These are phyloP conservation scores for Prunella strophiata DNA, from an alignment of 2,797 vertebrate genomes.

Conservation along the genomic window DNA sequence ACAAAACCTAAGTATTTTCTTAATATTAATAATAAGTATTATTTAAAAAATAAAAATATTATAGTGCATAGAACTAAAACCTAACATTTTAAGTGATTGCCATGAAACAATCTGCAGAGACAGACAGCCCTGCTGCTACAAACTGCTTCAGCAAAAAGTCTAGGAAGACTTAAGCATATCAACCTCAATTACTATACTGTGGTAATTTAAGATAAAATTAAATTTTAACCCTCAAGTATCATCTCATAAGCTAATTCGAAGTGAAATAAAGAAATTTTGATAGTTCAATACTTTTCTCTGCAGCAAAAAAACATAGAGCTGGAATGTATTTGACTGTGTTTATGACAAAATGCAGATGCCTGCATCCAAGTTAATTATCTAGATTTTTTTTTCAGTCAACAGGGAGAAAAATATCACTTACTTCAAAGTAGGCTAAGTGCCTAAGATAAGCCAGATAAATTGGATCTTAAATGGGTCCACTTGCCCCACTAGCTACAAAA, in stretches of 20 bases:
- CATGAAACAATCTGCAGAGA: background rate
- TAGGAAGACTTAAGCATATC: background rate
- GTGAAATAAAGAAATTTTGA: slow-evolving; percentile 46
- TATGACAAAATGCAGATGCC: background rate
- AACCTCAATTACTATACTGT: background rate
- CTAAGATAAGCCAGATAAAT: background rate
- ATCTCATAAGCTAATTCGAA: slow-evolving; percentile 52
- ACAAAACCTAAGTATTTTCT: background rate
- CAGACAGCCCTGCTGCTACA: background rate
- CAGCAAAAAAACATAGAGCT: slow-evolving; percentile 53
- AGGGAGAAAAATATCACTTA: background rate
- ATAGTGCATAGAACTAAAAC: background rate
- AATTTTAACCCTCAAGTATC: slow-evolving; percentile 52
- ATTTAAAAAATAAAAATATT: background rate
- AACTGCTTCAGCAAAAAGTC: slow-evolving; percentile 32
- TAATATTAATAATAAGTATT: background rate
- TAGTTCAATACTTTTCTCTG: slow-evolving; percentile 36
- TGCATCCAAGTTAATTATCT: background rate
- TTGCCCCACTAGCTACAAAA: background rate
- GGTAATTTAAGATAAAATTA: slow-evolving; percentile 47
- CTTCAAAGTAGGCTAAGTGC: background rate
- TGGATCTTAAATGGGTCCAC: background rate
- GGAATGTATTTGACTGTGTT: background rate
- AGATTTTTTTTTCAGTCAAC: background rate
- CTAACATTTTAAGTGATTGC: background rate